Evolutionary conservation across 1,140 invertebrate species (phyloP).

Genomic region (Euborellia annulipes): DNA sequence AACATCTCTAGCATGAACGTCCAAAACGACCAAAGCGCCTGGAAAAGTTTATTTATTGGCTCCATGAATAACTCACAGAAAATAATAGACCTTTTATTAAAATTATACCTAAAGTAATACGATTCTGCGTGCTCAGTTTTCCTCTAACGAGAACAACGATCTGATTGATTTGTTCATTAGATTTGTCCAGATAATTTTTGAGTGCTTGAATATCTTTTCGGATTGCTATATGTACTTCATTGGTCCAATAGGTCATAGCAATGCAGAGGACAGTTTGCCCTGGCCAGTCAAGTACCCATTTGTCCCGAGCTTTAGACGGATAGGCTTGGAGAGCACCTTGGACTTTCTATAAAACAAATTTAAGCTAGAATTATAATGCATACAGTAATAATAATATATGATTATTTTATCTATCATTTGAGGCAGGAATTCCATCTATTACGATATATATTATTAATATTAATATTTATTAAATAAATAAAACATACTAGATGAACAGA

Average conservation of each 20-base stretch:
- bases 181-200: constrained; percentile 35
- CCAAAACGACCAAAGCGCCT: constrained; percentile 77
- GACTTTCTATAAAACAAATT: constrained; percentile 31
- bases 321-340: constrained; percentile 46
- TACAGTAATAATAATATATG: no score
- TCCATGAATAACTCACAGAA: no score
- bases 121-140: constrained; percentile 70
- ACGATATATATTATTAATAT: no score
- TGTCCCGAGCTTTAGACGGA: constrained; percentile 37
- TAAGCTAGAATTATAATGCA: no score
- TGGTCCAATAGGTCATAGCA: constrained; percentile 78
- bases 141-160: constrained; percentile 78
- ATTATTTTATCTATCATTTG: no score
- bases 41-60: no score
- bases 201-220: constrained; percentile 33
- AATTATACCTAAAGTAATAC: constrained; percentile 78
- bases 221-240: constrained; percentile 61
- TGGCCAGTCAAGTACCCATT: constrained; percentile 81
- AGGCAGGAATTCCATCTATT: no score
- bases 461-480: background rate
- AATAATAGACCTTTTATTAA: no score
- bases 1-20: constrained; percentile 85
- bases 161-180: constrained; percentile 57
- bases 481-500: constrained; percentile 66
- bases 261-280: constrained; percentile 80